Evolutionary conservation across 2,113 vertebrate genomes (phyloP).

Genomic region (Nerophis lumbriciformis): DNA sequence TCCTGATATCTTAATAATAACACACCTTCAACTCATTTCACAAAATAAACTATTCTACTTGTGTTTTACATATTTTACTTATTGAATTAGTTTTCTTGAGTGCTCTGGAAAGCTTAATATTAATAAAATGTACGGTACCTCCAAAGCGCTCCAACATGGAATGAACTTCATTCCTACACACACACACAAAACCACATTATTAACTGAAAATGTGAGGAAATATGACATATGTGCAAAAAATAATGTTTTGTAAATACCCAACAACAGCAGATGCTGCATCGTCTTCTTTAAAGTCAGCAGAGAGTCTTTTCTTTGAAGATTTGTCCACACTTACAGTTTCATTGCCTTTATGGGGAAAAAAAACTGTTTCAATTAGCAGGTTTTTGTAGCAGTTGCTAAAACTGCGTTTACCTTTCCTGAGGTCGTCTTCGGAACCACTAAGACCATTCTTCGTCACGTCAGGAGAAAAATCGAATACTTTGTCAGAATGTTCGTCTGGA

Average conservation of each 20-base stretch:
- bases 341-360: conserved; percentile 7
- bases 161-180: conserved; percentile 76
- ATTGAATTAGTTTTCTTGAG: too few relatives aligned
- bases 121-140: conserved; percentile 59
- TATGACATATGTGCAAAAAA: background rate
- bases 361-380: background rate
- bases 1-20: too few relatives aligned
- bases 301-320: conserved; percentile 51
- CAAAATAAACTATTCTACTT: too few relatives aligned
- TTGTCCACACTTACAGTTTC: conserved; percentile 55
- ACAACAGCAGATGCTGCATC: background rate
- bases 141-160: conserved; percentile 89
- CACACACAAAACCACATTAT: background rate
- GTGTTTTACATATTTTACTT: too few relatives aligned
- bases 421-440: conserved; percentile 60
- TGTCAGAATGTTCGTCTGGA: conserved; percentile 28
- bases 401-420: conserved; percentile 30
- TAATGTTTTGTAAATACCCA: conserved; percentile 20
- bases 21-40: too few relatives aligned
- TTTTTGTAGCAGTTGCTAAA: background rate
- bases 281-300: conserved; percentile 42
- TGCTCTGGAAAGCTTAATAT: background rate
- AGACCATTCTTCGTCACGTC: conserved; percentile 51
- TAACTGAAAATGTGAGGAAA: background rate
- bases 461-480: conserved; percentile 50